These are phyloP conservation scores for Halictus rubicundus DNA, from an alignment of 1,140 invertebrate species.

Conservation along the genomic window DNA sequence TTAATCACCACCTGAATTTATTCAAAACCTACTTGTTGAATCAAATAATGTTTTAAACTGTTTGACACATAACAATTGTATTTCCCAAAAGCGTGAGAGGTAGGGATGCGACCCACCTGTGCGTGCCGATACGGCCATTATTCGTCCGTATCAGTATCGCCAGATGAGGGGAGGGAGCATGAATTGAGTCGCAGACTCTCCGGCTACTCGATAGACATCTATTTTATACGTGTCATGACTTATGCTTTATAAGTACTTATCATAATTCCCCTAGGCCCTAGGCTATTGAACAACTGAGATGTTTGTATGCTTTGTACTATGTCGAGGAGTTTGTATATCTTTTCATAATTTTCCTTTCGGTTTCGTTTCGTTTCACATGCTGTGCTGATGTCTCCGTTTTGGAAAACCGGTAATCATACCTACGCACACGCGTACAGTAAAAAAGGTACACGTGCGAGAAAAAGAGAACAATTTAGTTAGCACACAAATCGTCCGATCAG, in stretches of 20 bases:
- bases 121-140: no score
- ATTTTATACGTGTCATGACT: slow-evolving; percentile 38
- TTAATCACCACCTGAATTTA: no score
- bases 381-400: slow-evolving; percentile 50
- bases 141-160: no score
- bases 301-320: slow-evolving; percentile 79
- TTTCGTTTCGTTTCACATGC: slow-evolving; percentile 49
- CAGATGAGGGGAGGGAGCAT: no score
- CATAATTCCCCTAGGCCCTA: slow-evolving; percentile 48
- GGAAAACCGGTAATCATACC: slow-evolving; percentile 54
- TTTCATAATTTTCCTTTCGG: slow-evolving; percentile 63
- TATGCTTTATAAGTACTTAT: slow-evolving; percentile 41
- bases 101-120: no score
- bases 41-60: no score
- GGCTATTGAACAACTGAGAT: slow-evolving; percentile 75
- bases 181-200: slow-evolving; percentile 47
- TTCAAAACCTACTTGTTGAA: no score
- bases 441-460: slow-evolving; percentile 5
- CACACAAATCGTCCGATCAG: slow-evolving; percentile 35
- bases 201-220: slow-evolving; percentile 49
- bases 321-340: slow-evolving; percentile 78
- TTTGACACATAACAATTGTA: no score
- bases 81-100: no score
- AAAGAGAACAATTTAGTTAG: slow-evolving; percentile 18
- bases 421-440: slow-evolving; percentile 43